Evolutionary conservation across 2,888 invertebrate genomes (phyloP).

Genomic region (Brachyopa scutellaris): DNA sequence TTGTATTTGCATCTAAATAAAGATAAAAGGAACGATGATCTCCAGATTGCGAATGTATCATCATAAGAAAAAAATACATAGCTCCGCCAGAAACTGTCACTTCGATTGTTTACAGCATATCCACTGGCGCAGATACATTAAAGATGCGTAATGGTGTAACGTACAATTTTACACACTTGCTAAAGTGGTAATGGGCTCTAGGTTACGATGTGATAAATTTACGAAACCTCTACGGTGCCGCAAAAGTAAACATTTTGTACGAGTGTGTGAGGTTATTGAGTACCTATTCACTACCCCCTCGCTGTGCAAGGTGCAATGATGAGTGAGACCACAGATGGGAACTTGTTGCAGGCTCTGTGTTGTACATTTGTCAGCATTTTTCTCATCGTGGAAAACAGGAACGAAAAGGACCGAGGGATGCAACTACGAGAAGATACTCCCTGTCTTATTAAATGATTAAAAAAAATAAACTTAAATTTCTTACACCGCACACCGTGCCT

Average conservation of each 20-base stretch:
- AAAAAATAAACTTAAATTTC: neutral
- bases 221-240: constrained; percentile 14
- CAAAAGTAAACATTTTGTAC: constrained; percentile 21
- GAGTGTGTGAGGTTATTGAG: constrained; percentile 18
- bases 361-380: constrained; percentile 10
- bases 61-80: neutral
- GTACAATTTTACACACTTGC: too few species aligned
- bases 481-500: too few species aligned
- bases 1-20: constrained; percentile 12
- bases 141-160: too few species aligned
- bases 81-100: neutral
- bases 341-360: constrained; percentile 2
- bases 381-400: neutral
- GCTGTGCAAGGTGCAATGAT: constrained; percentile 18
- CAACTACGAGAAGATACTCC: neutral
- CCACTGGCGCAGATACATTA: constrained; percentile 4
- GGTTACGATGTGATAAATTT: constrained; percentile 13
- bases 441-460: neutral
- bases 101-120: constrained; percentile 21
- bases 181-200: constrained; percentile 23
- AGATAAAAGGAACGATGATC: neutral
- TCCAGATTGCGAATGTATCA: constrained; percentile 3
- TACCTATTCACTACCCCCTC: too few species aligned
- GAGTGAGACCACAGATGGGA: neutral
- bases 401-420: neutral